Evolutionary conservation across 2,797 vertebrate species (phyloP).

Genomic region (Halcyon leucocephala): DNA sequence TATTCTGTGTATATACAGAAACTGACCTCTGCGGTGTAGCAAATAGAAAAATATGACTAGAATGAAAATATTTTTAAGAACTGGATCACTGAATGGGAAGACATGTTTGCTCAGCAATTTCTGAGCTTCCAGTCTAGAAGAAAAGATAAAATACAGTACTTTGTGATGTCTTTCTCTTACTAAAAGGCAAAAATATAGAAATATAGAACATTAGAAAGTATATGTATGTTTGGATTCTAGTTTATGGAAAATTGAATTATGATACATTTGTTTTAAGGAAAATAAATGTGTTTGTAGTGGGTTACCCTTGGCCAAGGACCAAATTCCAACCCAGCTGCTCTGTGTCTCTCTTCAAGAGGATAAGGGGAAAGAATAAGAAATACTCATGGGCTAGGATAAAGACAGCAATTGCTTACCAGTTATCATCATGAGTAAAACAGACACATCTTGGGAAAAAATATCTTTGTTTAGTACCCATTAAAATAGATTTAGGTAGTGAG

Average conservation of each 20-base stretch:
- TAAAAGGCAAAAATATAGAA: not conserved
- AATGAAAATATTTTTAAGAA: not conserved
- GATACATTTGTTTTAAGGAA: conserved; percentile 19
- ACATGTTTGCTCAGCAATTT: not conserved
- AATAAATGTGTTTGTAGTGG: not conserved
- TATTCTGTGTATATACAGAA: not conserved
- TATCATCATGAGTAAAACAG: not conserved
- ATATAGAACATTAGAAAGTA: not conserved
- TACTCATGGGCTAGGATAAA: not conserved
- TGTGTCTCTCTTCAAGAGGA: not conserved
- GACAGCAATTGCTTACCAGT: not conserved
- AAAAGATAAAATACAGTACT: not conserved
- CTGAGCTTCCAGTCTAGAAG: not conserved
- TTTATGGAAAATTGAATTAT: not conserved
- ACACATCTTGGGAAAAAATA: not conserved
- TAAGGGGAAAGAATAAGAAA: not conserved
- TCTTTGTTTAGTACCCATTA: not conserved
- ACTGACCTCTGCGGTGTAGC: not conserved
- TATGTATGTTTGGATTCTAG: not conserved
- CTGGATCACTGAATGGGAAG: not conserved
- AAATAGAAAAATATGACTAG: not conserved
- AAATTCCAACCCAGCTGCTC: not conserved
- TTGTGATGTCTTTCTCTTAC: not conserved
- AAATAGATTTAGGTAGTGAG: not conserved
- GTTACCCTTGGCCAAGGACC: not conserved